These are phyloP conservation scores for Lytechinus pictus DNA, from an alignment of 35 echinoderm and acorn worm genomes.

Conservation along the genomic window DNA sequence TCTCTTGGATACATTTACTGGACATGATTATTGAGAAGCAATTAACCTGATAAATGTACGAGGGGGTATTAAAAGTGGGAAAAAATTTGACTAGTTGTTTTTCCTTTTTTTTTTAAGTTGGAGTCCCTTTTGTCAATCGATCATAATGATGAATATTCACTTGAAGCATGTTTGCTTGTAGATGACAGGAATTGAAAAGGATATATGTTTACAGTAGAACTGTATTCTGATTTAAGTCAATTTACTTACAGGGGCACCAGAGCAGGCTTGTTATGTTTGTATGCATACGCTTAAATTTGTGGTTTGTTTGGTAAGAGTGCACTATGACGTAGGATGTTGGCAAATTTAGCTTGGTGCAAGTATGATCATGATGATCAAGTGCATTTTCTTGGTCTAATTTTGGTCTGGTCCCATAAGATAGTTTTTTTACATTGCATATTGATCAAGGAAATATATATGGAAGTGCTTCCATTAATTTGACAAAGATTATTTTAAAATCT, in stretches of 20 bases:
- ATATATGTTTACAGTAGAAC: not conserved
- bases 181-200: not conserved
- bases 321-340: not conserved
- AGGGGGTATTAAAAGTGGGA: no score
- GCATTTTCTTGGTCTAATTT: no score
- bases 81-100: no score
- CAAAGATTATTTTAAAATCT: no score
- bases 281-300: not conserved
- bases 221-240: not conserved
- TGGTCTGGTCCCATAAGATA: no score
- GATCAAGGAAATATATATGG: no score
- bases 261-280: not conserved
- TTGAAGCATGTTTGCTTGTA: not conserved
- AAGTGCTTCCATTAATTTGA: no score
- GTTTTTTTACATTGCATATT: no score
- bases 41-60: not conserved
- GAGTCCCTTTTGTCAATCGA: not conserved
- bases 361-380: not conserved
- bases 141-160: not conserved
- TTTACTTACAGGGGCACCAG: not conserved
- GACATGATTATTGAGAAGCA: not conserved
- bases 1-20: not conserved
- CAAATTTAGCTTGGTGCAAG: not conserved
- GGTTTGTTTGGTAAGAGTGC: not conserved
- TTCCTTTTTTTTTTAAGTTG: no score